Conservation (phyloP, 2,888 invertebrate species). For the Drosophila demipolita region DNA sequence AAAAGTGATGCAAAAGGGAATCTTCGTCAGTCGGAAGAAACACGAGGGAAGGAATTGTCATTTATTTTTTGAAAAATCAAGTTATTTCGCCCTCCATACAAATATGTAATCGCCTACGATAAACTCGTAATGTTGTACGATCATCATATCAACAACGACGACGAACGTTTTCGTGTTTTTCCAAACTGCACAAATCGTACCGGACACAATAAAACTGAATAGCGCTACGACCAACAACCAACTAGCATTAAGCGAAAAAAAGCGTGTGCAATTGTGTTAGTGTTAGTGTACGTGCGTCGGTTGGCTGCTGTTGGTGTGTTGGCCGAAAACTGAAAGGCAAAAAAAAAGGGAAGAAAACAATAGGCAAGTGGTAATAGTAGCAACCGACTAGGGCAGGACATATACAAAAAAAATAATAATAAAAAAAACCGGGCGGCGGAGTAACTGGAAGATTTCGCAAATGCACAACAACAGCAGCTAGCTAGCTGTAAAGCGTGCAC, state of each 20-base stretch:
- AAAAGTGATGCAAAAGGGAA: conserved; percentile 62
- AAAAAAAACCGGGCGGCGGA: conserved; percentile 20
- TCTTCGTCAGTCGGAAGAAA: conserved; percentile 73
- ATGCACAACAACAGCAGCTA: conserved; percentile 45
- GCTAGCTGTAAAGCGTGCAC: conserved; percentile 44
- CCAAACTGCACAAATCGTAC: conserved; percentile 21
- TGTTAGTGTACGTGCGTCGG: conserved; percentile 75
- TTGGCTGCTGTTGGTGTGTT: conserved; percentile 63
- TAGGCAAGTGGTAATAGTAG: conserved; percentile 17
- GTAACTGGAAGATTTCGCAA: conserved; percentile 54
- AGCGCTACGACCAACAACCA: conserved; percentile 13
- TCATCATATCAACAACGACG: conserved; percentile 24
- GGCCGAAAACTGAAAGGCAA: conserved; percentile 54
- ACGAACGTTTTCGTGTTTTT: conserved; percentile 31
- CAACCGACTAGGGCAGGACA: conserved; percentile 25
- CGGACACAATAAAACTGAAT: conserved; percentile 34
- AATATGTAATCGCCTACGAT: conserved; percentile 35
- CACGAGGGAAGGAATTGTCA: conserved; percentile 77
- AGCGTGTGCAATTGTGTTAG: conserved; percentile 68
- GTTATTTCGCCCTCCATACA: conserved; percentile 23
- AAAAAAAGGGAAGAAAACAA: conserved; percentile 43
- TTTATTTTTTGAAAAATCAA: conserved; percentile 55
- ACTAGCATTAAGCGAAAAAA: conserved; percentile 60
- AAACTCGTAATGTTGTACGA: conserved; percentile 42
- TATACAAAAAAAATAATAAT: conserved; percentile 20